Evolutionary conservation across 2,113 vertebrate species (phyloP).

Genomic region (Orycteropus afer): DNA sequence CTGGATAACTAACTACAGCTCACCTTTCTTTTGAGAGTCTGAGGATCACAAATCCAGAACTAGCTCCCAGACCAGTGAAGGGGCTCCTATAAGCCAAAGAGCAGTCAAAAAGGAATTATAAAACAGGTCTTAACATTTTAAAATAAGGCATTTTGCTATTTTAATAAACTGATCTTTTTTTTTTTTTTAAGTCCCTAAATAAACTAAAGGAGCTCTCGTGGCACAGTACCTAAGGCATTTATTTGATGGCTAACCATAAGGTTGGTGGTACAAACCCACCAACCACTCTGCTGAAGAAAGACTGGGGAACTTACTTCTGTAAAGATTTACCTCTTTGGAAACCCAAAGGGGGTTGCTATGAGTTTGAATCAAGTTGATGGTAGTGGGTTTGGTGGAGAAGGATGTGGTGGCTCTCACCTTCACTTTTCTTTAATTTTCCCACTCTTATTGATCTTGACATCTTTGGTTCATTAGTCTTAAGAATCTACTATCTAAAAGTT

Average conservation of each 20-base stretch:
- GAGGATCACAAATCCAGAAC: not conserved
- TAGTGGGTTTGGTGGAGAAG: no score
- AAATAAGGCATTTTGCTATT: not conserved
- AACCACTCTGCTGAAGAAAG: no score
- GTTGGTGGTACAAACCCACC: no score
- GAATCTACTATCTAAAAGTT: not conserved
- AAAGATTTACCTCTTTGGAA: no score
- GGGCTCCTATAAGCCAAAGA: not conserved
- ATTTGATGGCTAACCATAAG: no score
- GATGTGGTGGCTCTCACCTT: no score
- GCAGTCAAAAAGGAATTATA: not conserved
- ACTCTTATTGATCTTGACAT: not conserved
- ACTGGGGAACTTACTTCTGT: no score
- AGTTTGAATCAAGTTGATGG: no score
- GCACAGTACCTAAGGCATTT: no score
- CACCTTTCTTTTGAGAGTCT: not conserved
- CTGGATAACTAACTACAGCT: rapidly evolving
- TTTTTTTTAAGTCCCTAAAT: not conserved
- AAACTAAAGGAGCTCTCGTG: no score
- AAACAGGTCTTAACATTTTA: not conserved
- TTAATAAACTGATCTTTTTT: not conserved
- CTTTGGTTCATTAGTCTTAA: not conserved
- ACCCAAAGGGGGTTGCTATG: no score
- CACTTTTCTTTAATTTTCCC: not conserved
- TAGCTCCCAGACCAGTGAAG: not conserved